These are phyloP conservation scores for Penaeus indicus DNA, from an alignment of 1,140 invertebrate species.

Conservation along the genomic window DNA sequence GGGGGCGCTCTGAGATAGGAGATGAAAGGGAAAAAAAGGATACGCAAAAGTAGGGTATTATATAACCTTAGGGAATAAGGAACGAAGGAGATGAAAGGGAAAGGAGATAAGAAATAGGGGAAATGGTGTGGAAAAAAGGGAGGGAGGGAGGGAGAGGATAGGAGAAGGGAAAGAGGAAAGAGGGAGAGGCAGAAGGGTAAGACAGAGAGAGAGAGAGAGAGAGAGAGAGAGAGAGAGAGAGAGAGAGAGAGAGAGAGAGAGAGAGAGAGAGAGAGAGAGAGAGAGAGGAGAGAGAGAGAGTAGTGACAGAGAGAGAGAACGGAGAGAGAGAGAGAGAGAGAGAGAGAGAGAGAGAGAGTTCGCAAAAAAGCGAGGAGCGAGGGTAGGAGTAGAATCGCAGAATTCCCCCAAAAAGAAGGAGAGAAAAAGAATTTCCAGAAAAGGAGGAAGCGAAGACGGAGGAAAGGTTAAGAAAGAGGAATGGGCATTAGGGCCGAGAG, in stretches of 20 bases:
- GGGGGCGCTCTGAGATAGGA: background rate
- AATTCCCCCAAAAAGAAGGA: too few relatives aligned
- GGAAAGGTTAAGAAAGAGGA: too few relatives aligned
- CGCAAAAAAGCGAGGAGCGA: too few relatives aligned
- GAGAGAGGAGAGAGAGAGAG: background rate
- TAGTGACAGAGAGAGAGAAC: too few relatives aligned
- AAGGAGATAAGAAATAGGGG: background rate
- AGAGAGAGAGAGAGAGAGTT: too few relatives aligned
- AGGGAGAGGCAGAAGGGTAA: background rate
- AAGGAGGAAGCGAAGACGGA: too few relatives aligned
- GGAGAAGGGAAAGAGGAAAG: too few relatives aligned
- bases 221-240: constrained; percentile 43
- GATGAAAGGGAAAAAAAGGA: background rate
- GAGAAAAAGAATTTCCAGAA: too few relatives aligned
- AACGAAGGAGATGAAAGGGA: background rate
- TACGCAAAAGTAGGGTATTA: constrained; percentile 8
- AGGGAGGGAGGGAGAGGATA: background rate
- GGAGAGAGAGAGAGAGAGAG: background rate
- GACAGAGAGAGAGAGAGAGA: constrained; percentile 39
- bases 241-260: constrained; percentile 46
- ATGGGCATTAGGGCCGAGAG: too few relatives aligned
- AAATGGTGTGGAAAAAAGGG: too few relatives aligned
- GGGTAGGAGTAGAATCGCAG: too few relatives aligned
- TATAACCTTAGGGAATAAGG: background rate
- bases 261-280: constrained; percentile 40